A percentile compares a stretch with the other conserved stretches of the same genome.
phyloP scores from a whole-genome alignment of 2,113 vertebrate species.

The Phrynocephalus versicolor region DNA sequence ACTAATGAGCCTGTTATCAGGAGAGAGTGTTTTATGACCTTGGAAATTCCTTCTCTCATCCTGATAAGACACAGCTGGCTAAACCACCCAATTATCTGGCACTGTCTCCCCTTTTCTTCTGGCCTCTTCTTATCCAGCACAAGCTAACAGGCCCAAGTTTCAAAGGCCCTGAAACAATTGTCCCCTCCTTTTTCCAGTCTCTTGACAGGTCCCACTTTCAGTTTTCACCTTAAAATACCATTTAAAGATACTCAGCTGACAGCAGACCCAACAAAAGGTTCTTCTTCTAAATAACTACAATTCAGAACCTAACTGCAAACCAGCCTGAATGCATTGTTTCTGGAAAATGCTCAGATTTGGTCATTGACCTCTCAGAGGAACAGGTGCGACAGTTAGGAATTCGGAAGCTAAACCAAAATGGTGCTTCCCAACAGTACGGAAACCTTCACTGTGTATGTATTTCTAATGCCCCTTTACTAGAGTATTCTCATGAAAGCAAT shows the following conservation, averaged over 20 bases:
- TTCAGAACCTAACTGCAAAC: background rate
- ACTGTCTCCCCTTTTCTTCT: too few species aligned
- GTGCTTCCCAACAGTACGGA: too few species aligned
- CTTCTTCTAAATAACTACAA: background rate
- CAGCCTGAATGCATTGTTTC: background rate
- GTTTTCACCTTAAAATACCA: background rate
- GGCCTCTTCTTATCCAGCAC: too few species aligned
- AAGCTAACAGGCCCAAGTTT: too few species aligned
- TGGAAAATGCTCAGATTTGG: background rate
- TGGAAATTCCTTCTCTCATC: too few species aligned
- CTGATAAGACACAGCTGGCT: too few species aligned
- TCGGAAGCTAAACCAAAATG: background rate
- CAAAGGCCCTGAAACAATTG: too few species aligned
- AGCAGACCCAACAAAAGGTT: background rate
- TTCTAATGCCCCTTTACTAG: background rate
- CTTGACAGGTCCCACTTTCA: background rate
- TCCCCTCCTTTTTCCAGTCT: too few species aligned
- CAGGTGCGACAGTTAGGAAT: background rate
- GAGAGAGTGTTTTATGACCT: too few species aligned
- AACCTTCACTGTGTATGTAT: background rate
- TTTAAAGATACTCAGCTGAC: background rate
- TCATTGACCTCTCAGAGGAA: fast-evolving
- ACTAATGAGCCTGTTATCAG: too few species aligned
- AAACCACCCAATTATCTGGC: too few species aligned
- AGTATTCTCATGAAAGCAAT: background rate